Evolutionary conservation across 2,888 invertebrate species (phyloP).

Genomic region (Amphipoea oculea): DNA sequence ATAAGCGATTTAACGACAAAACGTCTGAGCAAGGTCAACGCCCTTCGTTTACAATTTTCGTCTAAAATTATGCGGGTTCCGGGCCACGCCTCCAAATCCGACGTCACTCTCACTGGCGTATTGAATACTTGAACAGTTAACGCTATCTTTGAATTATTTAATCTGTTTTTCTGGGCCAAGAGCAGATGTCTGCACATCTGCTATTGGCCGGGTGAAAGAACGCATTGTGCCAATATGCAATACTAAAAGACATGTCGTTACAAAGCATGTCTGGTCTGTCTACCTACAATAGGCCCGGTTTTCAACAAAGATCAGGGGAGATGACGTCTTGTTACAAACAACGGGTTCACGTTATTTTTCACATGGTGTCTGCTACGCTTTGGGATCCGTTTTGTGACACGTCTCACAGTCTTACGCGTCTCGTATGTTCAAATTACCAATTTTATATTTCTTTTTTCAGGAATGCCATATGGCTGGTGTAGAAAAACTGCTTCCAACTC

Average conservation of each 20-base stretch:
- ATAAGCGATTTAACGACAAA: conserved; percentile 48
- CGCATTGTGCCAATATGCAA: conserved; percentile 5
- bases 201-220: background rate
- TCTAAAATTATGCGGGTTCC: conserved; percentile 56
- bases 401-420: background rate
- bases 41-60: conserved; percentile 39
- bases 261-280: background rate
- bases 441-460: background rate
- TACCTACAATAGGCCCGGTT: background rate
- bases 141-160: background rate
- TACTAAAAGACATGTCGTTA: background rate
- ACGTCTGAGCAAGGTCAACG: conserved; percentile 57
- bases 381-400: background rate
- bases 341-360: conserved; percentile 11
- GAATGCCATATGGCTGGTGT: background rate
- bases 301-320: background rate
- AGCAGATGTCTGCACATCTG: conserved; percentile 25
- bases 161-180: background rate
- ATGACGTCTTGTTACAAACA: conserved; percentile 17
- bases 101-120: conserved; percentile 36
- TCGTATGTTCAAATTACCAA: background rate
- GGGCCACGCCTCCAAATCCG: conserved; percentile 23
- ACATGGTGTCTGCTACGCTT: background rate
- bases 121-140: conserved; percentile 10
- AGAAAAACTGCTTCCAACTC: background rate